These are phyloP conservation scores for Cephus sareptanus DNA, from an alignment of 2,888 invertebrate species.

Conservation along the genomic window DNA sequence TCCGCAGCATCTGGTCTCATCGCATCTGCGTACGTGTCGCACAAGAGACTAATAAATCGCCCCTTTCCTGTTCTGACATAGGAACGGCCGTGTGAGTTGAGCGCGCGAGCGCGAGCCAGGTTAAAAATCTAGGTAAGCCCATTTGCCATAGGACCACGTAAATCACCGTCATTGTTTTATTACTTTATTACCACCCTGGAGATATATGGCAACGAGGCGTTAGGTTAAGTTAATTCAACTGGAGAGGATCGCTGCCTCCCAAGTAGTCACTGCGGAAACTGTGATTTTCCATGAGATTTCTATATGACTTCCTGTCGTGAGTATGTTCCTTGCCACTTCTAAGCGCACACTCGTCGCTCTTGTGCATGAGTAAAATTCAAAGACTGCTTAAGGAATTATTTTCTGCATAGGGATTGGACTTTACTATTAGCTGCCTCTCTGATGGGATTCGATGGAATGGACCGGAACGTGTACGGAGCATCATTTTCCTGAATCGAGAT, in stretches of 20 bases:
- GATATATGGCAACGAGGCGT: conserved; percentile 31
- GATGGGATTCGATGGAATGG: neutral
- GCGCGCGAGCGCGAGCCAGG: conserved; percentile 31
- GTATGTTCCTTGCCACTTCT: neutral
- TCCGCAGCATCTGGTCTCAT: conserved; percentile 45
- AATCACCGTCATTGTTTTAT: conserved; percentile 51
- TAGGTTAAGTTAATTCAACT: conserved; percentile 39
- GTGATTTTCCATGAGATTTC: conserved; percentile 24
- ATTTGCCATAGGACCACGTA: conserved; percentile 50
- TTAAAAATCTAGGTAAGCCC: conserved; percentile 43
- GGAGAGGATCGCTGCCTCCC: conserved; percentile 31
- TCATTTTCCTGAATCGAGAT: neutral
- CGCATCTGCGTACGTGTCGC: conserved; percentile 48
- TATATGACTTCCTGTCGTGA: neutral
- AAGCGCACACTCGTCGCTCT: neutral
- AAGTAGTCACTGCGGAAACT: conserved; percentile 35
- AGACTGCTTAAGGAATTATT: neutral
- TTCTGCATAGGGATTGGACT: neutral
- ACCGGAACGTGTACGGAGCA: neutral
- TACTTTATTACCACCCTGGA: conserved; percentile 40
- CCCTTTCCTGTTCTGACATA: neutral
- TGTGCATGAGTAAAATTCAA: neutral
- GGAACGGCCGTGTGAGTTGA: neutral
- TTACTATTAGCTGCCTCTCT: neutral
- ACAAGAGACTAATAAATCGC: conserved; percentile 46